phyloP scores from a whole-genome alignment of 2,888 invertebrate genomes.

The Nomada hirtipes region DNA sequence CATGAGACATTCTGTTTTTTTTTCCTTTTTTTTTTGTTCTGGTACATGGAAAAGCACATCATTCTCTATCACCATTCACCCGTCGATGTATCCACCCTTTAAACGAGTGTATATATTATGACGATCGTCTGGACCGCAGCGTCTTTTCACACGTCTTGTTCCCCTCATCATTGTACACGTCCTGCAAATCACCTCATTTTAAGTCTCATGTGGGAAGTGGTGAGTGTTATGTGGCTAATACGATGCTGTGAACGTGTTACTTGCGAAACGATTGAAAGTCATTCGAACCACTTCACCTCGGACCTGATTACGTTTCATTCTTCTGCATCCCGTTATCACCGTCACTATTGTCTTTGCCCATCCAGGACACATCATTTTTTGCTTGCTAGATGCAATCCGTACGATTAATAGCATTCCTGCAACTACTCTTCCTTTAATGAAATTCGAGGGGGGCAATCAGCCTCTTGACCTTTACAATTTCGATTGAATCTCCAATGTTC shows the following conservation, averaged over 20 bases:
- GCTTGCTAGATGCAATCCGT: conserved; percentile 9
- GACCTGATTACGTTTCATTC: background rate
- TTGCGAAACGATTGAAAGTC: background rate
- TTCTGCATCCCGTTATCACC: background rate
- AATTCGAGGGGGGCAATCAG: background rate
- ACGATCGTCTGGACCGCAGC: conserved; percentile 26
- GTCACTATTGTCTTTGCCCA: background rate
- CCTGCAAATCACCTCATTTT: conserved; percentile 29
- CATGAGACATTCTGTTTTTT: conserved; percentile 49
- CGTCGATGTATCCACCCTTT: conserved; percentile 30
- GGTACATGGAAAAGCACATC: conserved; percentile 60
- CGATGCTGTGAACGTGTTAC: conserved; percentile 1
- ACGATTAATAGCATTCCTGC: background rate
- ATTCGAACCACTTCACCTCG: conserved; percentile 6
- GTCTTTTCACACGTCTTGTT: conserved; percentile 28
- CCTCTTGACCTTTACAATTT: background rate
- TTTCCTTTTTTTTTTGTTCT: conserved; percentile 15
- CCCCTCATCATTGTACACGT: conserved; percentile 6
- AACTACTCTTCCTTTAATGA: background rate
- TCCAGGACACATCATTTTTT: conserved; percentile 5
- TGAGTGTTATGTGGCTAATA: conserved; percentile 41
- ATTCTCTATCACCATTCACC: conserved; percentile 55
- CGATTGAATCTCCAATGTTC: background rate
- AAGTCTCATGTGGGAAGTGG: conserved; percentile 37
- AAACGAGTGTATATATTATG: conserved; percentile 56